These are phyloP conservation scores for Acanthosoma haemorrhoidale DNA, from an alignment of 2,888 invertebrate genomes.

Conservation along the genomic window DNA sequence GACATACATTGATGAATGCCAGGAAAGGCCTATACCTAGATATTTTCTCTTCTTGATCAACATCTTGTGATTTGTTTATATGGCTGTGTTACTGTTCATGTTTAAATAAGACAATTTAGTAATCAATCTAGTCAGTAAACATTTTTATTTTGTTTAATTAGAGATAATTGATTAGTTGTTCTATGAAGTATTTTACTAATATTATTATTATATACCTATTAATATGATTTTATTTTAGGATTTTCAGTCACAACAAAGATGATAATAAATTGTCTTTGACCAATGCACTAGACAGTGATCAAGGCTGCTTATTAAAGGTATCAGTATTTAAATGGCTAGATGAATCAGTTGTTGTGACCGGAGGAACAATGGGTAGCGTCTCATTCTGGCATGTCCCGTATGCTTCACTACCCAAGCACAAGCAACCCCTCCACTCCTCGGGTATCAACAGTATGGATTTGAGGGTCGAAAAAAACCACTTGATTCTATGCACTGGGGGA, in stretches of 20 bases:
- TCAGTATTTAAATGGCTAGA: not conserved
- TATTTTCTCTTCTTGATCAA: no score
- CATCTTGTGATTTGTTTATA: no score
- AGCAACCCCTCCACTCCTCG: slow-evolving; percentile 59
- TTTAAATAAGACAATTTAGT: no score
- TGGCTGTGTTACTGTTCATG: no score
- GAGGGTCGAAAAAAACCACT: slow-evolving; percentile 46
- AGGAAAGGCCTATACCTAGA: no score
- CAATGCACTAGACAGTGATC: not conserved
- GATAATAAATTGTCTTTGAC: not conserved
- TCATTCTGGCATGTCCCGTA: slow-evolving; percentile 54
- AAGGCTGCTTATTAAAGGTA: slow-evolving; percentile 18
- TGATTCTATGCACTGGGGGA: slow-evolving; percentile 66
- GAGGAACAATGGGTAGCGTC: slow-evolving; percentile 66
- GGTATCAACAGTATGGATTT: slow-evolving; percentile 67
- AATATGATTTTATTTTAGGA: slow-evolving; percentile 2
- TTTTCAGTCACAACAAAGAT: not conserved
- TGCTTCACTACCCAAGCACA: slow-evolving; percentile 40
- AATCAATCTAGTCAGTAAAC: no score
- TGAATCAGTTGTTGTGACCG: slow-evolving; percentile 50
- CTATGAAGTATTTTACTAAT: no score
- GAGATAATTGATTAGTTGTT: no score
- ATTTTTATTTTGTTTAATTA: no score
- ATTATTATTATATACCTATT: no score
- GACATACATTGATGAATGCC: no score